Evolutionary conservation across 2,113 vertebrate genomes (phyloP), one percentile per base, ranked within the genome.

Genomic region (Ptilonorhynchus violaceus): DNA sequence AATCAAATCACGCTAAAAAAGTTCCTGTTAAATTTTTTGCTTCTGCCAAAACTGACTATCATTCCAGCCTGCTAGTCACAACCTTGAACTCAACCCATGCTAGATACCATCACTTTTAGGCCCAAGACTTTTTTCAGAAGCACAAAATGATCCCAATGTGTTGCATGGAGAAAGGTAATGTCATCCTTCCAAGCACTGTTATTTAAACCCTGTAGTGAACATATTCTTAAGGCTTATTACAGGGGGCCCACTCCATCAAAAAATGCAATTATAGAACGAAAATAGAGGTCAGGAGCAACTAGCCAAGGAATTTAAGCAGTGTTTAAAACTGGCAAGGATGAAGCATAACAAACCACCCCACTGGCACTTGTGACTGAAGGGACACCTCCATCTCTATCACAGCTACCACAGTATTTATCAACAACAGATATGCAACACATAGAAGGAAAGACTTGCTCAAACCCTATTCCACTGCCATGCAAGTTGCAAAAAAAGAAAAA

Each of bases 391-490:
- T 9, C 28, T 55, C 66, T 13, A 39, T 22, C 44, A 74, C 42
- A 22, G 46, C n/a, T 47, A 58, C 16, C 50, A 41, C 17, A 15
- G 10, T 11, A 28, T 52, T 52, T 25, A 66, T 25, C 31, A 80
- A 49, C 31, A 69, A 49, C 33, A 84, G 37, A 35, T 19, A 90
- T 0, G 1, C 28, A 31, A 19, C 0, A 0, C 2, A 1, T 6
- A n/a, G 17, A 62, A 80, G 55, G 41, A 42, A 70, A 63, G 46
- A 55, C 20, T 42, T 46, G 18, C 33, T 77, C 68, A 83, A 80
- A 88, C 11, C 8, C 27, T 63, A 39, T 67, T 22, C 33, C 30
- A n/a, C 7, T 68, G 37, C 17, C 42, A 52, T 7, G 9, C 12
- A 68, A 49, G 9, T 35, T 12, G 15, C 4, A 62, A 70, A 56